A percentile compares a stretch with the other conserved stretches of the same genome.
phyloP scores from a whole-genome alignment of 2,113 vertebrate species.

The Ctenodactylus gundi region DNA sequence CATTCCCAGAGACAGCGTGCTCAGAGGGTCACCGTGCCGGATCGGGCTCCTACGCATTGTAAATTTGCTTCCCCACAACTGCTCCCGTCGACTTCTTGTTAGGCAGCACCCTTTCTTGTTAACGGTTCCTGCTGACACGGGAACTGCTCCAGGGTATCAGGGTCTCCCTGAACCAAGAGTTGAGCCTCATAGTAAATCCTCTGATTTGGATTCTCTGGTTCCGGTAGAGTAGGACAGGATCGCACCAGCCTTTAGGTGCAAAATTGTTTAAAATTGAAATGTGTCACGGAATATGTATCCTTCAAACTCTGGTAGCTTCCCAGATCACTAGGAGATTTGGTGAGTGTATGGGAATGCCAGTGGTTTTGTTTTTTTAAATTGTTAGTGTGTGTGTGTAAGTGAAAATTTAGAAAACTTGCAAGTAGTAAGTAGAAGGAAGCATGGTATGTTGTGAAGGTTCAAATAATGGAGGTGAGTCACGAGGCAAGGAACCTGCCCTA shows the following conservation, averaged over 20 bases:
- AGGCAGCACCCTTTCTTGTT: neutral
- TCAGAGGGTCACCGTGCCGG: neutral
- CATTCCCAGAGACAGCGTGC: neutral
- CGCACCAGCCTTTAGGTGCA: neutral
- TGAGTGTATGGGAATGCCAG: neutral
- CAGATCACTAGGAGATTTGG: neutral
- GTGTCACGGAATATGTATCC: neutral
- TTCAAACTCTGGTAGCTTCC: neutral
- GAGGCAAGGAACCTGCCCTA: neutral
- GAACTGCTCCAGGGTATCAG: neutral
- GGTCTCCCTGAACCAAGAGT: neutral
- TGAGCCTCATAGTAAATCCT: neutral
- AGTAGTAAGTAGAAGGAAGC: neutral
- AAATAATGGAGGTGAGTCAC: no score
- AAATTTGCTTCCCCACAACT: neutral
- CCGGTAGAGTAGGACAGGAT: neutral
- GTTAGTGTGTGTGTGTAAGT: neutral
- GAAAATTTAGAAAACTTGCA: neutral
- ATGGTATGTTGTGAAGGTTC: neutral
- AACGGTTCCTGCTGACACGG: neutral
- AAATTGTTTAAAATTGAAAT: neutral
- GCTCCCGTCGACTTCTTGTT: neutral
- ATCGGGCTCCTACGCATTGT: no score
- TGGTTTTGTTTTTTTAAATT: neutral
- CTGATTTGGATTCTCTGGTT: neutral